phyloP scores from a whole-genome alignment of 2,113 vertebrate species.

The Pomatorhinus ruficollis region DNA sequence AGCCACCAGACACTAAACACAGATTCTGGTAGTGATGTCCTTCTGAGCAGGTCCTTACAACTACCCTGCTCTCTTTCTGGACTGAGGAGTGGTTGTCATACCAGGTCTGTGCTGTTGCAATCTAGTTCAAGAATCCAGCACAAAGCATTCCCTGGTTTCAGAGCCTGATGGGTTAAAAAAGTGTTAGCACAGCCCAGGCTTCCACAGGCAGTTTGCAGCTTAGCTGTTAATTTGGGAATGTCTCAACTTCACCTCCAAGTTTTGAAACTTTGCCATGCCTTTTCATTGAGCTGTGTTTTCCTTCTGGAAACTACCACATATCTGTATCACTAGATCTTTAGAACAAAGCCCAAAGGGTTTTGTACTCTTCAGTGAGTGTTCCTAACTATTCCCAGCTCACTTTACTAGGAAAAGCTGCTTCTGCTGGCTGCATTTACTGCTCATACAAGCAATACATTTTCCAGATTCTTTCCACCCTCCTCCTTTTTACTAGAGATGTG shows the following conservation, averaged over 20 bases:
- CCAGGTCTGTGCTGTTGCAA: accelerated
- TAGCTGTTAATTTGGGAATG: neutral
- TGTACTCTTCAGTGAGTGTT: neutral
- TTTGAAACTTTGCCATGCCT: neutral
- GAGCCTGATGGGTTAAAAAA: neutral
- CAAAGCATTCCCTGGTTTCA: neutral
- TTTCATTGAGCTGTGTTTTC: constrained; percentile 19
- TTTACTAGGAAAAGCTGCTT: constrained; percentile 15
- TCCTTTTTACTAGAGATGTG: neutral
- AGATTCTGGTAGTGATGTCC: neutral
- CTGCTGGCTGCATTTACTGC: neutral
- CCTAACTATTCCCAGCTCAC: neutral
- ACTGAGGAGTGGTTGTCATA: no score
- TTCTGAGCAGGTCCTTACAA: neutral
- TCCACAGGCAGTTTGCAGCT: neutral
- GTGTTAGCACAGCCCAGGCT: neutral
- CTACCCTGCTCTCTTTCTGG: neutral
- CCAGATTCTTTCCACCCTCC: constrained; percentile 19
- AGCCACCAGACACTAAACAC: neutral
- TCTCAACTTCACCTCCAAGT: neutral
- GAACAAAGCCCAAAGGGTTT: neutral
- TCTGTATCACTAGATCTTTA: neutral
- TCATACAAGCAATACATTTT: constrained; percentile 14
- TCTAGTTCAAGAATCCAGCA: neutral
- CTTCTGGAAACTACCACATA: neutral